Conservation (phyloP, 2,113 vertebrate genomes). For the Corynorhinus townsendii region DNA sequence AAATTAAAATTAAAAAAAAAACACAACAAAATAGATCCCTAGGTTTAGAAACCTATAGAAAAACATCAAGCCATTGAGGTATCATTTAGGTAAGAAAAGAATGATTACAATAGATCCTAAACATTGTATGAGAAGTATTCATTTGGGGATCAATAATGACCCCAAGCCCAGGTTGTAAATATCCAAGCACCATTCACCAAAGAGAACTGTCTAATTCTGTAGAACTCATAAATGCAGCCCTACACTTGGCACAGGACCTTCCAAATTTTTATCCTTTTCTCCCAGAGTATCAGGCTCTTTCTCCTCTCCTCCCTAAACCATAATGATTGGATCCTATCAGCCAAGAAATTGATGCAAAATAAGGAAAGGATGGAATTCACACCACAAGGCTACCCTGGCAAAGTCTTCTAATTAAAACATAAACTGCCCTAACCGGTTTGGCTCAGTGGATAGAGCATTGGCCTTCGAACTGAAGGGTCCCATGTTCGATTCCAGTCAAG, state of each 20-base stretch:
- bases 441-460: too few species aligned
- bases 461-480: too few species aligned
- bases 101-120: not conserved
- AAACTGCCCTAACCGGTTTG: too few species aligned
- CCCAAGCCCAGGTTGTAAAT: not conserved
- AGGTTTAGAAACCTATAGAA: not conserved
- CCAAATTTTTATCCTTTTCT: not conserved
- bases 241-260: not conserved
- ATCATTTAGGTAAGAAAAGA: slow-evolving; percentile 14
- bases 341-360: not conserved
- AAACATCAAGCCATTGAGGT: not conserved
- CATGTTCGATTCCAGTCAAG: too few species aligned
- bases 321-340: not conserved
- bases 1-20: not conserved
- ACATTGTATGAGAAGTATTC: not conserved
- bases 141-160: not conserved
- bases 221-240: not conserved
- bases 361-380: not conserved
- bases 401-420: not conserved
- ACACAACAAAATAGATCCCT: not conserved
- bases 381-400: not conserved
- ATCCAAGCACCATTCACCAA: not conserved
- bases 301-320: not conserved
- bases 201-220: not conserved
- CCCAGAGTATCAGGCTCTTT: not conserved